Percentiles rank a stretch among this genome's conserved stretches.
These are phyloP conservation scores for Decapterus maruadsi DNA, from an alignment of 2,797 vertebrate species.

Conservation along the genomic window DNA sequence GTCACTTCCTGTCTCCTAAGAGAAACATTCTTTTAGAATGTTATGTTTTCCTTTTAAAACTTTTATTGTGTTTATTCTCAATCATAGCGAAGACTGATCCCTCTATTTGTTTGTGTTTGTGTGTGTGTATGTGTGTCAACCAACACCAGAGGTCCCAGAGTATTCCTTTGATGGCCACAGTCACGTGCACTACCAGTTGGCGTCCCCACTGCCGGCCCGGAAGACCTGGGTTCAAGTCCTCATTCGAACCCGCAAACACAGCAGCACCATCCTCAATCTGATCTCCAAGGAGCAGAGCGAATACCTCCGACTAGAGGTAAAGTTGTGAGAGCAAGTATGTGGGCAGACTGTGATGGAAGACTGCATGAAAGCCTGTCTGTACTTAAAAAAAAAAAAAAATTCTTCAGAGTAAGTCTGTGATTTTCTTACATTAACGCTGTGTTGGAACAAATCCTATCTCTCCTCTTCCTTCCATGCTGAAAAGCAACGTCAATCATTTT, in stretches of 20 bases:
- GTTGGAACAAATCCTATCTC: constrained; percentile 1
- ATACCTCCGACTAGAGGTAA: constrained; percentile 90
- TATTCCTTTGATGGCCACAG: constrained; percentile 89
- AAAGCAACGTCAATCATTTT: constrained; percentile 18
- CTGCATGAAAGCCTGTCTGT: not conserved
- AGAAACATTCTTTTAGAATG: constrained; percentile 8
- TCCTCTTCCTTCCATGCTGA: not conserved
- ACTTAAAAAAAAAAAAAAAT: too few relatives aligned
- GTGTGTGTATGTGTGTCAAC: not conserved
- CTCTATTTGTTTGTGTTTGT: not conserved
- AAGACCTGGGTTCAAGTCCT: constrained; percentile 88
- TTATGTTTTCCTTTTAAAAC: constrained; percentile 12
- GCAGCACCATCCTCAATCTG: constrained; percentile 85
- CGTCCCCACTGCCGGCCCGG: constrained; percentile 75
- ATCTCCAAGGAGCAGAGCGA: constrained; percentile 87
- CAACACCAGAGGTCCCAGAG: constrained; percentile 78
- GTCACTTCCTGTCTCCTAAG: not conserved
- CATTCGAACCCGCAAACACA: constrained; percentile 90
- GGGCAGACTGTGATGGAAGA: not conserved
- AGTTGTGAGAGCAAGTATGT: constrained; percentile 8
- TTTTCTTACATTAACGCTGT: not conserved
- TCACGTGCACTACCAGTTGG: constrained; percentile 86
- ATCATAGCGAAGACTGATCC: not conserved
- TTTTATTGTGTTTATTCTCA: constrained; percentile 10
- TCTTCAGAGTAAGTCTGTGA: not conserved